A percentile compares a stretch with the other conserved stretches of the same genome.
Conservation (phyloP, 2,113 vertebrate genomes). For the Hyperopisus bebe region DNA sequence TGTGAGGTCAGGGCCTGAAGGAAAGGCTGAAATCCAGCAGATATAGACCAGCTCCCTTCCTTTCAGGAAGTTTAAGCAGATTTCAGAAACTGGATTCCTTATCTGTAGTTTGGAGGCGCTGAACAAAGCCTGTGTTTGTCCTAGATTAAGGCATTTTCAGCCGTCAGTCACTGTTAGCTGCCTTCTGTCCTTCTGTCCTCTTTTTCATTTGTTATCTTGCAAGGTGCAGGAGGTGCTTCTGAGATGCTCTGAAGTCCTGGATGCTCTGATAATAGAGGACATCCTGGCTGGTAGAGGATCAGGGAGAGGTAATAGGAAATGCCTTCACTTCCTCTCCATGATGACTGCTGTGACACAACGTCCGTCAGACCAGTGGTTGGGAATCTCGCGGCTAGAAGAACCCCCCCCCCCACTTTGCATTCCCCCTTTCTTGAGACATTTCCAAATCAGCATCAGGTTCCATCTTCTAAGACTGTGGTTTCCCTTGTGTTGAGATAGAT, state of each 20-base stretch:
- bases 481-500: not conserved
- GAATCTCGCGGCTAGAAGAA: not conserved
- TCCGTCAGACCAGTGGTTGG: not conserved
- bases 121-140: slow-evolving; percentile 26
- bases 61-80: slow-evolving; percentile 6
- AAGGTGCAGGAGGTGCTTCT: slow-evolving; percentile 25
- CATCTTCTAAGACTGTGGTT: not conserved
- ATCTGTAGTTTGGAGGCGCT: not conserved
- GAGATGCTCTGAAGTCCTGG: slow-evolving; percentile 15
- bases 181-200: slow-evolving; percentile 4
- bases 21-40: not conserved
- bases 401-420: slow-evolving; percentile 37
- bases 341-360: not conserved
- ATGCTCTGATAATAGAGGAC: slow-evolving; percentile 22
- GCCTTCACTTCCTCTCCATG: not conserved
- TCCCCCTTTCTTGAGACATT: slow-evolving; percentile 22
- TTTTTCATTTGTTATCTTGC: slow-evolving; percentile 13
- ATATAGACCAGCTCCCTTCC: not conserved
- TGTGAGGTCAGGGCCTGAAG: not conserved
- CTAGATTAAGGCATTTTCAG: slow-evolving; percentile 2
- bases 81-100: slow-evolving; percentile 27
- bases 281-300: slow-evolving; percentile 27
- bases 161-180: slow-evolving; percentile 6
- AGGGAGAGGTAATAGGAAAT: not conserved
- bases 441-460: not conserved